A percentile compares a stretch with the other conserved stretches of the same genome.
Evolutionary conservation across 2,113 vertebrate genomes (phyloP).

Genomic region (Campylomormyrus tamandua): DNA sequence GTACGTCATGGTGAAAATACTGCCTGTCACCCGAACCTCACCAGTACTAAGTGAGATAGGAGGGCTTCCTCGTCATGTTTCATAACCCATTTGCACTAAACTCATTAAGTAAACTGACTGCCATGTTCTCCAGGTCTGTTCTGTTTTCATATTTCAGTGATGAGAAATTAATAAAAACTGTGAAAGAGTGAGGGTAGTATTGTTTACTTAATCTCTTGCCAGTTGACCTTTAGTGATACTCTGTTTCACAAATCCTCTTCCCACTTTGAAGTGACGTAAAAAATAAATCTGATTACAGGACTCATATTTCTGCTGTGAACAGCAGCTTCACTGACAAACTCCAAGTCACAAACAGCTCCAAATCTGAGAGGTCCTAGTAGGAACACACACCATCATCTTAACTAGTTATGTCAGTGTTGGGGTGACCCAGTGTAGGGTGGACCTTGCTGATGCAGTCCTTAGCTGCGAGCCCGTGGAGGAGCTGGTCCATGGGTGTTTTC

Average conservation of each 20-base stretch:
- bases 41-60: not conserved
- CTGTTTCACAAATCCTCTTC: not conserved
- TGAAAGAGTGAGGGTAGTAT: not conserved
- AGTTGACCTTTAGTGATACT: not conserved
- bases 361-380: not conserved
- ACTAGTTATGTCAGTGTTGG: not conserved
- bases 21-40: not conserved
- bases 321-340: constrained; percentile 2
- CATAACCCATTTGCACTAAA: constrained; percentile 16
- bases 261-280: not conserved
- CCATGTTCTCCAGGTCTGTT: constrained; percentile 9
- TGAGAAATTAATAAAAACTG: constrained; percentile 20
- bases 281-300: not conserved
- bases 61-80: constrained; percentile 4
- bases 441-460: not conserved
- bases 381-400: not conserved
- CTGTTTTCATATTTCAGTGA: not conserved
- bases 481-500: not conserved
- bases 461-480: not conserved
- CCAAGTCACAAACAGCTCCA: not conserved
- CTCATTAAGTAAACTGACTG: constrained; percentile 25
- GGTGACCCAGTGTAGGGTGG: not conserved
- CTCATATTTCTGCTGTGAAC: not conserved
- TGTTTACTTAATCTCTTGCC: not conserved
- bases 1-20: constrained; percentile 2